Base-by-base conservation (phyloP, 2,888 invertebrate genomes). In the Drosophila sordidapex region DNA sequence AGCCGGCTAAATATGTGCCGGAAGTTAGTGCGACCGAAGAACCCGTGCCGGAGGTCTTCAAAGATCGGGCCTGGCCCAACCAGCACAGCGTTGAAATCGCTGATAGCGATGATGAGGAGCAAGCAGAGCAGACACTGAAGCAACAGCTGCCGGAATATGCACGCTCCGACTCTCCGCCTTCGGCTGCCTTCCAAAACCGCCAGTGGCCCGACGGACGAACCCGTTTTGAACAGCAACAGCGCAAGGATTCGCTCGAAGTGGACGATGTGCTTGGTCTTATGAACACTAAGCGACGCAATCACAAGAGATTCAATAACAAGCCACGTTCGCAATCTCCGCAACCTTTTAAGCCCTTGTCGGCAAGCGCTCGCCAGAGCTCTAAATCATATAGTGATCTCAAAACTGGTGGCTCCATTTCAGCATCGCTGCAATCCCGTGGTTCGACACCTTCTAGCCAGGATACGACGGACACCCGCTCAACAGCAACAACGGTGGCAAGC, bases 121-220 rank as follows among this genome's bases (percentile, higher is more conserved):
- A 75, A 18, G 35, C 67, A 0, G 62, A 61, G 27, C 40, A 70
- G 49, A 59, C 74, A 11, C 52, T 54, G 10, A 78, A 81, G 21
- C 38, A 40, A 2, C 52, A 71, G 36, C 65, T 89, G 27, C 86
- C 90, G 1, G 87, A 87, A 33, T 87, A 89, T 25, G 83, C 83
- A 40, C 82, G 90, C 29, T 82, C 83, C 3, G 84, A 90, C 4
- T 89, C 84, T 0, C 90, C 88, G 5, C 81, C 87, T 1, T 76
- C 87, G 25, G 81, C 81, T 11, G 79, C 87, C 8, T 86, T 87
- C 27, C 82, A 81, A 53, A 91, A 91, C 59, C 90, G 92, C 5
- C 81, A 91, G 53, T 91, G 91, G 92, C 91, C 91, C 11, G 91
- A 91, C 75, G 91, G 91, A 6, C 85, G 84, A 52, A 91, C 91